These are phyloP conservation scores for Podocnemis expansa DNA, from an alignment of 2,113 vertebrate genomes.

Conservation along the genomic window DNA sequence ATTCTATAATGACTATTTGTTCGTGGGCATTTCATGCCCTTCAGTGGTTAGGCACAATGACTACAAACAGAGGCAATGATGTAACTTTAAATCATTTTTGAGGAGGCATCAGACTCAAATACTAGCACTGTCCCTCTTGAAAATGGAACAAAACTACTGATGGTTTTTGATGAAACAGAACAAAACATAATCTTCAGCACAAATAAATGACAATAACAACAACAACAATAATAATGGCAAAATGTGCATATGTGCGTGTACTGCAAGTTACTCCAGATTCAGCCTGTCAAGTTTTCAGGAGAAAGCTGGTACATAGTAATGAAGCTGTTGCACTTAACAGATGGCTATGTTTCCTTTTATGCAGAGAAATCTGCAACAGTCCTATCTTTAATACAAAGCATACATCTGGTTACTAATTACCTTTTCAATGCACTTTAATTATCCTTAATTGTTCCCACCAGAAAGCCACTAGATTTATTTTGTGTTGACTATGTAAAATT, in stretches of 20 bases:
- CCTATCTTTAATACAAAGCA: constrained; percentile 8
- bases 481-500: neutral
- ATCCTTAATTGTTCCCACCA: constrained; percentile 8
- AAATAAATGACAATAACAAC: constrained; percentile 65
- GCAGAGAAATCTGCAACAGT: constrained; percentile 31
- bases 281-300: constrained; percentile 35
- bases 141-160: constrained; percentile 3
- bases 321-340: constrained; percentile 35
- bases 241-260: too few relatives aligned
- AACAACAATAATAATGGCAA: too few relatives aligned
- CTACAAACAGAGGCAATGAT: neutral
- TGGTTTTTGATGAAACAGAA: neutral
- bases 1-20: neutral
- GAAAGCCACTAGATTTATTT: constrained; percentile 13
- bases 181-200: neutral
- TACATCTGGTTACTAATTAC: constrained; percentile 54
- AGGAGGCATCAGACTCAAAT: neutral
- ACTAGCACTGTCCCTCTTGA: neutral
- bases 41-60: neutral
- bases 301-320: constrained; percentile 33
- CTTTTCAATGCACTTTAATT: constrained; percentile 41
- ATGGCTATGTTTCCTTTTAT: constrained; percentile 31
- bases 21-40: neutral
- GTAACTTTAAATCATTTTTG: neutral
- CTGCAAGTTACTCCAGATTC: constrained; percentile 15